Percentiles rank a stretch among this genome's conserved stretches.
Evolutionary conservation across 2,888 invertebrate genomes (phyloP).

Genomic region (Morinoia aosen): DNA sequence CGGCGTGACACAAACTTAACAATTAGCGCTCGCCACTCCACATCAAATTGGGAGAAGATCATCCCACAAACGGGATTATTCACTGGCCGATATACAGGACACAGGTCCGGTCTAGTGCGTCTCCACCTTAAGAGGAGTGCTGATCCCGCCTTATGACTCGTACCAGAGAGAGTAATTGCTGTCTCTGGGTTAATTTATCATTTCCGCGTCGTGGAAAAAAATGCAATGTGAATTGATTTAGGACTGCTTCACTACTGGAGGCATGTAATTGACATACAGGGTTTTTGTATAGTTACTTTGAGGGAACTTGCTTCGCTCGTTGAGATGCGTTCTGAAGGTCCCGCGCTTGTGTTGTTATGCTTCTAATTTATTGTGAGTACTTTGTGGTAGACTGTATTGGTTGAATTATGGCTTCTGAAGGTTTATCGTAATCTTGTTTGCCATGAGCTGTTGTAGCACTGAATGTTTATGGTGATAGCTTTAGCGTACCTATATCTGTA

Average conservation of each 20-base stretch:
- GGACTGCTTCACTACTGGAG: neutral
- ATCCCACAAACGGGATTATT: too few relatives aligned
- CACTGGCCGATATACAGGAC: too few relatives aligned
- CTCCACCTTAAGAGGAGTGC: too few relatives aligned
- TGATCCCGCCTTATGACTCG: too few relatives aligned
- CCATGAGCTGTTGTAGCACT: slow-evolving; percentile 27
- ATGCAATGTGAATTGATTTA: neutral
- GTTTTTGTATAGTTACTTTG: neutral
- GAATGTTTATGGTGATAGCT: slow-evolving; percentile 41
- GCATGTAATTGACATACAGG: neutral
- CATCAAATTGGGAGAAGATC: too few relatives aligned
- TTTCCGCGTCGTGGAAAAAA: neutral
- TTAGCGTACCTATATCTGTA: slow-evolving; percentile 19
- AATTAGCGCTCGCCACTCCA: too few relatives aligned
- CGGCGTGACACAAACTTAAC: too few relatives aligned
- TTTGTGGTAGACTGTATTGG: neutral
- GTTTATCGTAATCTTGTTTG: slow-evolving; percentile 48
- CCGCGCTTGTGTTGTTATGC: neutral
- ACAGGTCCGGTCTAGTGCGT: too few relatives aligned
- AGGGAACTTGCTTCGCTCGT: neutral
- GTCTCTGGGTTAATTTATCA: neutral
- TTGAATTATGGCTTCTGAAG: slow-evolving; percentile 47
- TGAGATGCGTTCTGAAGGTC: neutral
- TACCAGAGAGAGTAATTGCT: too few relatives aligned
- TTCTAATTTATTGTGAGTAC: slow-evolving; percentile 19